Base-by-base conservation (phyloP, 2,888 invertebrate genomes). In the Elmis aenea region DNA sequence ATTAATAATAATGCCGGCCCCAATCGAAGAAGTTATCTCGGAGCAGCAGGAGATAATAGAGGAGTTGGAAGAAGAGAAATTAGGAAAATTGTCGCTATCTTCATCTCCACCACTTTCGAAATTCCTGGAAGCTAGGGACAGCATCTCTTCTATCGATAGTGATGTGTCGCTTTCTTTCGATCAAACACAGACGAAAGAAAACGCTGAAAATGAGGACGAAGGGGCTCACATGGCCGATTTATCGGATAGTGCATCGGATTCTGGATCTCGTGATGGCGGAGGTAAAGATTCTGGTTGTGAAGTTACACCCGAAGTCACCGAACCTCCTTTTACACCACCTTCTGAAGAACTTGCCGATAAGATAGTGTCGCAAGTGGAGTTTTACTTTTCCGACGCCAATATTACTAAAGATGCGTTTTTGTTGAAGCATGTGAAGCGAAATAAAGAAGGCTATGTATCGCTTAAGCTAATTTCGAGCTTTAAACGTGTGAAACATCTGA, bases 351-450 rank as follows among this genome's bases (percentile, higher is more conserved):
- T 88, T 16, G 79, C 85, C 6, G 77, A 81, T 43, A 79, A 84
- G 55, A 90, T 92, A 52, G 80, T 85, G 29, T 76, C 83, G 26
- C 91, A 91, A 63, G 94, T 95, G 13, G 95, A 96, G 69, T 92
- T 87, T 63, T 95, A 95, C 68, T 95, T 96, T 69, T 91, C 92
- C 42, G 92, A 96, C 61, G 90, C 88, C 30, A 93, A 92, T 65
- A 90, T 96, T 51, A 81, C 91, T 2, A 94, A 94, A 64, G 95
- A 96, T 63, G 92, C 94, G 8, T 96, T 96, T 68, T 73, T 96
- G 26, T 69, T 95, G 45, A 96, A 96, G 64, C 95, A 95, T 64
- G 93, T 95, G 12, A 81, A 90, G 36, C 77, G 94, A 33, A 94
- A 95, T 67, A 94, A 93, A 68, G 93, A 93, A 68, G 95, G 95